phyloP scores from a whole-genome alignment of 2,113 vertebrate genomes.

The Bufo bufo region DNA sequence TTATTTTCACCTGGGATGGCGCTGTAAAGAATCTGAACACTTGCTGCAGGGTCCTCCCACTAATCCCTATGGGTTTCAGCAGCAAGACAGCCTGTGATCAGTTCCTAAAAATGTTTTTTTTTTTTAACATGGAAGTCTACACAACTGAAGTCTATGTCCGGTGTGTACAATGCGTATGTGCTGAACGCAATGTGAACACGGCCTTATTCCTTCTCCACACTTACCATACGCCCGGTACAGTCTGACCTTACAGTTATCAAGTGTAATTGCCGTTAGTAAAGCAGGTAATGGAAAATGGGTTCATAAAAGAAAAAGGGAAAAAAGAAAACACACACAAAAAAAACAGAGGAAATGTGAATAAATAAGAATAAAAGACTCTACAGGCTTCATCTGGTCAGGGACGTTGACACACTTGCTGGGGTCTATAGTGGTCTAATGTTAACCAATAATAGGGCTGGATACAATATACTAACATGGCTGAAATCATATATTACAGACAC shows the following conservation, averaged over 20 bases:
- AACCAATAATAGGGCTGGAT: not conserved
- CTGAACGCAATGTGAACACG: not conserved
- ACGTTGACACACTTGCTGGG: slow-evolving; percentile 16
- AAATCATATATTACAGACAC: not conserved
- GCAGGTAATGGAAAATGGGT: not conserved
- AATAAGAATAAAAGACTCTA: slow-evolving; percentile 56
- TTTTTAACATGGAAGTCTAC: too few species aligned
- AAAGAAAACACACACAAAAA: not conserved
- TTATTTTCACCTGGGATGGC: too few species aligned
- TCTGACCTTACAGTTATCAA: not conserved
- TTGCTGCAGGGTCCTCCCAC: not conserved
- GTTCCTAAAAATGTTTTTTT: not conserved
- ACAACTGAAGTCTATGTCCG: too few species aligned
- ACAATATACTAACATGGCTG: not conserved
- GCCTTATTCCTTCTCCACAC: not conserved
- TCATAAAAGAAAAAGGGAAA: not conserved
- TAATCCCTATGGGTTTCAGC: not conserved
- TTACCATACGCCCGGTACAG: not conserved
- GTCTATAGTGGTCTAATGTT: slow-evolving; percentile 14
- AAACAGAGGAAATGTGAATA: slow-evolving; percentile 26
- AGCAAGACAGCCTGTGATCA: not conserved
- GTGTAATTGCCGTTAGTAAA: slow-evolving; percentile 34
- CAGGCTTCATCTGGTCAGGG: slow-evolving; percentile 51
- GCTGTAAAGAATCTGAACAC: not conserved
- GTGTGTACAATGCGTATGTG: too few species aligned